Conservation (phyloP, 2,113 vertebrate species). For the Paracanthobrama guichenoti region DNA sequence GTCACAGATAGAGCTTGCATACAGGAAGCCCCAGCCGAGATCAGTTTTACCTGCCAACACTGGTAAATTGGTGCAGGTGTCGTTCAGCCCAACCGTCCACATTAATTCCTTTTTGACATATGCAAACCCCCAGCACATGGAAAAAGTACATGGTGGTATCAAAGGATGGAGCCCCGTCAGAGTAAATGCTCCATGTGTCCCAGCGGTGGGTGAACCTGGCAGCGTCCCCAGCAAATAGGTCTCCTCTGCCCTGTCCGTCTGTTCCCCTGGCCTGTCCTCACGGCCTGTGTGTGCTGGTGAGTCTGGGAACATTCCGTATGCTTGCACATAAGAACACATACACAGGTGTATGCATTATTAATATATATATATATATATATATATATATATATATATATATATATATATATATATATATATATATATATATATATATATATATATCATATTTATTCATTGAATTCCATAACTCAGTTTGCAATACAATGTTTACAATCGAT, state of each 20-base stretch:
- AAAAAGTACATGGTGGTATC: constrained; percentile 45
- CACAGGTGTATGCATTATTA: background rate
- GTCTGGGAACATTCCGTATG: background rate
- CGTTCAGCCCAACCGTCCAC: background rate
- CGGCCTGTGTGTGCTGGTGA: constrained; percentile 32
- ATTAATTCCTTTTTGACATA: constrained; percentile 44
- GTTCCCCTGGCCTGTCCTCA: constrained; percentile 53
- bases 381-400: too few relatives aligned
- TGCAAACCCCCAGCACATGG: constrained; percentile 30
- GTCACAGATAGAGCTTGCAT: background rate
- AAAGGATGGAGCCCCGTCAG: constrained; percentile 40
- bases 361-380: too few relatives aligned
- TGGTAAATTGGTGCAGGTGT: constrained; percentile 11
- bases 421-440: too few relatives aligned
- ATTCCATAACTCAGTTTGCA: too few relatives aligned
- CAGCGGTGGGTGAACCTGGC: constrained; percentile 50
- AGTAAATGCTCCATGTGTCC: constrained; percentile 47
- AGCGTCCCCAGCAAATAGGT: constrained; percentile 57
- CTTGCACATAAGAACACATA: background rate
- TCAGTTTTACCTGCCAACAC: background rate
- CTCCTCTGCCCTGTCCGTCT: constrained; percentile 54
- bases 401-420: too few relatives aligned
- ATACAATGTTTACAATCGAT: too few relatives aligned
- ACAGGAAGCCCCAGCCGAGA: background rate
- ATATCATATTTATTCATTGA: too few relatives aligned